Evolutionary conservation across 2,797 vertebrate species (phyloP), one percentile per base, ranked within the genome.

Genomic region (Leptodactylus fallax): DNA sequence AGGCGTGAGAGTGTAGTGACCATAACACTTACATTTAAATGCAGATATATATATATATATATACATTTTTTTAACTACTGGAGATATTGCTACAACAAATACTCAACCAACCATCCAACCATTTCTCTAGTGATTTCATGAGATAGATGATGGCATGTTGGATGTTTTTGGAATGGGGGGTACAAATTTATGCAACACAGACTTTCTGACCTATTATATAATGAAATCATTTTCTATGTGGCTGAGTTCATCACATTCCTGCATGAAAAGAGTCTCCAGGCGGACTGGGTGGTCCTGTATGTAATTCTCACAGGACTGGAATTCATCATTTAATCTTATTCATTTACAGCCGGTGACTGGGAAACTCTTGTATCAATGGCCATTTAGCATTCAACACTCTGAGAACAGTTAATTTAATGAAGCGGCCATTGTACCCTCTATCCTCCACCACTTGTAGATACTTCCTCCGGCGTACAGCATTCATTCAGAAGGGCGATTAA

Each of bases 311-410:
- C 16, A 25, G 19, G 45, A 36, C 25, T 65, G 74, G 84, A 85
- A 85, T 86, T 79, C 61, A 55, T 86, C 49, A 69, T 86, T 27
- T 63, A 65, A 79, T 86, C 53, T 86, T 16, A 79, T 79, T 78
- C 60, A 69, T 56, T 85, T 53, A 36, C 27, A 77, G 71, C 58
- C 58, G 19, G 23, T 49, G 56, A 65, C 47, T 67, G 60, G 79
- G 65, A 79, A 69, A 79, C 49, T 51, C 23, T 36, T 61, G 16
- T 47, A 49, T 78, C 58, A 85, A 79, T 53, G 55, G 49, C 36
- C 16, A 19, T 58, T 79, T 69, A 63, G 25, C 45, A 55, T 49
- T 55, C 23, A 69, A 17, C 45, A 36, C 47, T 67, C 49, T 36
- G 49, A 58, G 76, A 69, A 61, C 72, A 58, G 83, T 58, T 61